These are phyloP conservation scores for Diuraphis noxia DNA, from an alignment of 1,140 invertebrate genomes.

Conservation along the genomic window DNA sequence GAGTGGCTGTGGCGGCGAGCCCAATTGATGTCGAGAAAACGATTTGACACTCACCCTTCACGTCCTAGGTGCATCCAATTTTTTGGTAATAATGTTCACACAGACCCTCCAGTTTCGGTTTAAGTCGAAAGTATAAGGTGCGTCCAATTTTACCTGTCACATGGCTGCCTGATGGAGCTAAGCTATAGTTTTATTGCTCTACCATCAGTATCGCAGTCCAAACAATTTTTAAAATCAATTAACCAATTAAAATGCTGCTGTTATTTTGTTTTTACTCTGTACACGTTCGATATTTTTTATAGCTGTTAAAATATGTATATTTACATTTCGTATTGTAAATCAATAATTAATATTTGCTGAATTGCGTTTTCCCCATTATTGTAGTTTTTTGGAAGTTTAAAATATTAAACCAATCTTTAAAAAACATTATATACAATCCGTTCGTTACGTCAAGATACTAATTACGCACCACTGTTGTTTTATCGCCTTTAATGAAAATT, in stretches of 20 bases:
- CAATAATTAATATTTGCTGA: background rate
- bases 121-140: background rate
- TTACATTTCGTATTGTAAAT: background rate
- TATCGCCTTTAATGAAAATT: background rate
- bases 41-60: background rate
- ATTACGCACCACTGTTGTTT: background rate
- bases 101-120: background rate
- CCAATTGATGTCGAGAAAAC: background rate
- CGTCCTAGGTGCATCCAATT: background rate
- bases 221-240: background rate
- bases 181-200: background rate
- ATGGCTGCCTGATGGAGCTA: too few species aligned
- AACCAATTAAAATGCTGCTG: background rate
- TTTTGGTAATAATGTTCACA: background rate
- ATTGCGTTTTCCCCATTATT: background rate
- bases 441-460: background rate
- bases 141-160: conserved; percentile 20
- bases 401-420: background rate
- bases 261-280: background rate
- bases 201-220: background rate
- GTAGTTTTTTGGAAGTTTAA: background rate
- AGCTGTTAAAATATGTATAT: background rate
- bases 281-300: background rate
- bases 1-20: background rate
- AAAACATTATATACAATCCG: background rate